phyloP scores from a whole-genome alignment of 2,888 invertebrate species.

The Bugula neritina region DNA sequence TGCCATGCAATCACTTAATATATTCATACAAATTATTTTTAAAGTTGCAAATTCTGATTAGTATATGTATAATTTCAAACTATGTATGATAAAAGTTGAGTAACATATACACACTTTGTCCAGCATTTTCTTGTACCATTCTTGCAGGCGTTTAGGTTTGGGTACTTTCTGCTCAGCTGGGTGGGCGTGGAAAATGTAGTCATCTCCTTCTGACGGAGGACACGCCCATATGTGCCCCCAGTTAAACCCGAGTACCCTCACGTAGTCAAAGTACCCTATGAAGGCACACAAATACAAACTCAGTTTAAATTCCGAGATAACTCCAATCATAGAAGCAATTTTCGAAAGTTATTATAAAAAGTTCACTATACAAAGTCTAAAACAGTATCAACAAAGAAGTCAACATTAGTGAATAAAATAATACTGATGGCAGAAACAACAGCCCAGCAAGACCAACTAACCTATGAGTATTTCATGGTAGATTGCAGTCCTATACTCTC shows the following conservation, averaged over 20 bases:
- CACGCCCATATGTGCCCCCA: constrained; percentile 99
- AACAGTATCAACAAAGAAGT: not conserved
- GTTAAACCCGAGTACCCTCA: constrained; percentile 10
- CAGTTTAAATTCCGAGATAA: too few relatives aligned
- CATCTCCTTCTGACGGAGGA: constrained; percentile 98
- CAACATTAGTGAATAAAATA: not conserved
- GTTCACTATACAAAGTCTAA: too few relatives aligned
- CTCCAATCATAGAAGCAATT: too few relatives aligned
- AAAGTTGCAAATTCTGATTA: too few relatives aligned
- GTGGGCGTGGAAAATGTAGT: constrained; percentile 99
- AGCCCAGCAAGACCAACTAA: too few relatives aligned
- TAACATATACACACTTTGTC: constrained; percentile 71
- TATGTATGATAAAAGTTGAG: too few relatives aligned
- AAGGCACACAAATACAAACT: not conserved
- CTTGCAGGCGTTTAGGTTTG: constrained; percentile 96
- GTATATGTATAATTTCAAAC: too few relatives aligned
- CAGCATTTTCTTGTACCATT: constrained; percentile 99
- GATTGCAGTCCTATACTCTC: constrained; percentile 91
- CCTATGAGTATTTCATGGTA: constrained; percentile 99
- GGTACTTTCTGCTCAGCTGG: constrained; percentile 99
- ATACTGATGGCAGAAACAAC: not conserved
- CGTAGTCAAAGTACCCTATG: constrained; percentile 21
- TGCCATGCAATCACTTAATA: too few relatives aligned
- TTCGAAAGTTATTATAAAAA: too few relatives aligned
- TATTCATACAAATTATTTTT: too few relatives aligned